A percentile compares a stretch with the other conserved stretches of the same genome.
Evolutionary conservation across 2,113 vertebrate genomes (phyloP).

Genomic region (Cyphomyrus discorhynchus): DNA sequence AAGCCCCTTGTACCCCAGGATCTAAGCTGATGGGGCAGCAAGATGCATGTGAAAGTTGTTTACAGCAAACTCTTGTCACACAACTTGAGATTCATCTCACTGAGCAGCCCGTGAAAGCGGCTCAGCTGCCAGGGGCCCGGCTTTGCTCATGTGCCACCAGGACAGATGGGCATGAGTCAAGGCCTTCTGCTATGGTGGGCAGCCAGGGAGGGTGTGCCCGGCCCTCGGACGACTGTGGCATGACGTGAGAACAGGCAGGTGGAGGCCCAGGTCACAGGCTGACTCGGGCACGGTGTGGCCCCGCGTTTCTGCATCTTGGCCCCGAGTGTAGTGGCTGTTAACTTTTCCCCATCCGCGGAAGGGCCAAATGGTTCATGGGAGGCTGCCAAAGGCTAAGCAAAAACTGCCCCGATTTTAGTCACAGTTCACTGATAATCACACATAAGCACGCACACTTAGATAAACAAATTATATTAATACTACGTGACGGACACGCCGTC

Average conservation of each 20-base stretch:
- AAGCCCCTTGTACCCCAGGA: not conserved
- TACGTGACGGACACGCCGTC: not conserved
- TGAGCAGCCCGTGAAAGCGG: not conserved
- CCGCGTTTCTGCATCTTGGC: not conserved
- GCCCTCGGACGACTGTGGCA: constrained; percentile 13
- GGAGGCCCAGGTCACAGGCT: constrained; percentile 14
- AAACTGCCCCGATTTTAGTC: not conserved
- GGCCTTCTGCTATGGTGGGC: constrained; percentile 26
- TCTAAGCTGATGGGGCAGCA: not conserved
- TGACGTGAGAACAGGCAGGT: constrained; percentile 10
- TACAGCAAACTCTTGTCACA: not conserved
- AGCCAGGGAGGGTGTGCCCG: constrained; percentile 16
- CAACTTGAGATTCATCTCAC: constrained; percentile 5
- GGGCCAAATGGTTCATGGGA: constrained; percentile 17
- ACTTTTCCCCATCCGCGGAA: constrained; percentile 16
- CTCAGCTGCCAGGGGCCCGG: not conserved
- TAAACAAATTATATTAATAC: not conserved
- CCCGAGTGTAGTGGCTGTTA: constrained; percentile 12
- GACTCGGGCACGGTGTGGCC: constrained; percentile 5
- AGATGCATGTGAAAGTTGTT: not conserved
- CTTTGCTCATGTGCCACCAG: constrained; percentile 13
- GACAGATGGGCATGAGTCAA: constrained; percentile 27
- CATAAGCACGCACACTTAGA: not conserved
- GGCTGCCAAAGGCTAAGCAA: constrained; percentile 18
- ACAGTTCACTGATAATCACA: constrained; percentile 6